Evolutionary conservation across 2,113 vertebrate genomes (phyloP), one percentile per base, ranked within the genome.

Genomic region (Colinus virginianus): DNA sequence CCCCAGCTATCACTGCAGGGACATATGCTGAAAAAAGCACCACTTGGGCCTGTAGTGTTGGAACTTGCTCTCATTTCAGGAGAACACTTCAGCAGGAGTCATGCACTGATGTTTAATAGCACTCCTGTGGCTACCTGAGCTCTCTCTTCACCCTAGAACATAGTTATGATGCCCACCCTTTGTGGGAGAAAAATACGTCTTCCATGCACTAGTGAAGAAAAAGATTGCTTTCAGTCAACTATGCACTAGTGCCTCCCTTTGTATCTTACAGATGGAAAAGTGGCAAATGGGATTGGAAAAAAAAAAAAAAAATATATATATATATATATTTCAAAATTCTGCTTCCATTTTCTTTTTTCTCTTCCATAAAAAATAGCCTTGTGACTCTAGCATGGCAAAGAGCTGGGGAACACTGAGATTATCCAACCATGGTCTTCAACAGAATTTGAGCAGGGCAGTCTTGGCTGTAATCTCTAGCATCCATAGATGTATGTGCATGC

Each of bases 11-110:
- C 4, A 0, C 1, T 56, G n/a, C 56, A 68, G 20, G 40, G 28
- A 22, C 18, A 8, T 81, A 71, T 87, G 66, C 80, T 81, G 43
- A 61, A 87, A n/a, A 87, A 87, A 78, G 46, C 11, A 87, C 19
- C 56, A n/a, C 25, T 59, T 75, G 28, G 32, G 14, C 13, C 42
- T 78, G 28, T 77, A 5, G 9, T 49, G 38, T 67, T 81, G 34
- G 64, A 64, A 6, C 67, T 86, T 53, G 15, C 56, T 75, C 25
- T 78, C 68, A 13, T 55, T 91, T 84, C 40, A 59, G 87, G 45
- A 72, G 70, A 76, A 20, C 6, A 10, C 45, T 90, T 82, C 21
- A 79, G 78, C 36, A 32, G 21, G 51, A 64, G 51, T 68, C 53
- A 38, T 46, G 48, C 7, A 23, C 4, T 66, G 38, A 46, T 76